A percentile compares a stretch with the other conserved stretches of the same genome.
These are phyloP conservation scores for Helicoverpa zea DNA, from an alignment of 1,140 invertebrate genomes.

Conservation along the genomic window DNA sequence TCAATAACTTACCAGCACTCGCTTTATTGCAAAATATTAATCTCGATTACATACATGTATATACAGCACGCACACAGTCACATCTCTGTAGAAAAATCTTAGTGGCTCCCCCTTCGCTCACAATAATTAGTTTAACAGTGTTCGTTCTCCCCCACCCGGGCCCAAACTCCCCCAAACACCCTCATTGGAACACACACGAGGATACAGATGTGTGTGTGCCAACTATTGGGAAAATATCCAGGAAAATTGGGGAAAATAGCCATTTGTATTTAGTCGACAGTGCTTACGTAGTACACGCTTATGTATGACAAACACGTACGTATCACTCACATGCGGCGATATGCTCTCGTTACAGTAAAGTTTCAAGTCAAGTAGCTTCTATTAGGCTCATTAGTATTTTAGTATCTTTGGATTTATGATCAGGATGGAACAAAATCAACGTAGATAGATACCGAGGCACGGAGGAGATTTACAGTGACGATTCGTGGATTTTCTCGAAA, in stretches of 20 bases:
- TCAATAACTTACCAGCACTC: slow-evolving; percentile 37
- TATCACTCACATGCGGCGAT: not conserved
- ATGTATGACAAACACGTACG: slow-evolving; percentile 44
- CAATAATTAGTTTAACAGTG: slow-evolving; percentile 81
- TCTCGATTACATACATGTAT: slow-evolving; percentile 52
- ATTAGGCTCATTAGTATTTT: not conserved
- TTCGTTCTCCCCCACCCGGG: slow-evolving; percentile 59
- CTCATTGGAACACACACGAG: slow-evolving; percentile 52
- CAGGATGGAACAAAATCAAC: too few relatives aligned
- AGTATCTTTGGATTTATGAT: too few relatives aligned
- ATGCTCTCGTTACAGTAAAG: not conserved
- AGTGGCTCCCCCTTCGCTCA: slow-evolving; percentile 57
- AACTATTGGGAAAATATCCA: slow-evolving; percentile 58
- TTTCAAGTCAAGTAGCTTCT: not conserved
- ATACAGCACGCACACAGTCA: slow-evolving; percentile 52
- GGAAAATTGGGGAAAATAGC: slow-evolving; percentile 51
- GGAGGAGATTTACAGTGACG: too few relatives aligned
- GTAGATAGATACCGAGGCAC: too few relatives aligned
- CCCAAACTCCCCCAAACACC: slow-evolving; percentile 39
- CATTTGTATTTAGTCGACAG: slow-evolving; percentile 55
- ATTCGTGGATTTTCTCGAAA: too few relatives aligned
- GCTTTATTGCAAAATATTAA: slow-evolving; percentile 56
- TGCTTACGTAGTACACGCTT: slow-evolving; percentile 2
- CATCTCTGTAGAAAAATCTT: slow-evolving; percentile 65
- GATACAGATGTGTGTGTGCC: slow-evolving; percentile 25